Conservation (phyloP, 2,888 invertebrate species). For the Formica aserva region DNA sequence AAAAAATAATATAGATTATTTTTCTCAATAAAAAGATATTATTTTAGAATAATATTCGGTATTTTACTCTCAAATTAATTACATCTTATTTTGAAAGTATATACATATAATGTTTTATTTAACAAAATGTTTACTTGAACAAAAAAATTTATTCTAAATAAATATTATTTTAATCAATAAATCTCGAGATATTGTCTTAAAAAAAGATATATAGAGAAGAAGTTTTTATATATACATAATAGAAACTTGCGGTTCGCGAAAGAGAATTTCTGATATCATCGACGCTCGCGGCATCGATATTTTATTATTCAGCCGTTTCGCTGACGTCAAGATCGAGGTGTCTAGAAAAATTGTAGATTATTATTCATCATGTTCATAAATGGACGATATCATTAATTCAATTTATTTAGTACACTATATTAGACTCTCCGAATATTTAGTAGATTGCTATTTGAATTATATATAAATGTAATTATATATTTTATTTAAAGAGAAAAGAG, state of each 20-base stretch:
- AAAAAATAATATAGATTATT: background rate
- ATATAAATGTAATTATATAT: background rate
- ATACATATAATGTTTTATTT: constrained; percentile 2
- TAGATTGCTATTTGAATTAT: background rate
- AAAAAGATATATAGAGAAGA: constrained; percentile 18
- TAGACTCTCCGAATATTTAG: background rate
- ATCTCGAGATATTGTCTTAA: constrained; percentile 9
- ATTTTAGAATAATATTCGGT: background rate
- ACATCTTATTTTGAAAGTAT: background rate
- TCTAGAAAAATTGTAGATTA: constrained; percentile 16
- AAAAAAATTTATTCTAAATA: constrained; percentile 12
- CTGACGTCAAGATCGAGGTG: constrained; percentile 23
- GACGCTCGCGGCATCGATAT: constrained; percentile 15
- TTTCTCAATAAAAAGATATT: background rate
- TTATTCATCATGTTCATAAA: background rate
- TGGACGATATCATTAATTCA: background rate
- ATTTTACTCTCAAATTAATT: background rate
- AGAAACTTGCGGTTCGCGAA: constrained; percentile 16
- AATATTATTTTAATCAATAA: constrained; percentile 27
- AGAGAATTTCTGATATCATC: constrained; percentile 31
- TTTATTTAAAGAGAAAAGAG: background rate
- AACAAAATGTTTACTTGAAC: constrained; percentile 6
- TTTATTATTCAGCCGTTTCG: constrained; percentile 27
- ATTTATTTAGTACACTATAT: background rate
- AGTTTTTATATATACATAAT: constrained; percentile 3